Percentiles rank a stretch among this genome's conserved stretches.
Evolutionary conservation across 2,113 vertebrate genomes (phyloP).

Genomic region (Lophura nycthemera): DNA sequence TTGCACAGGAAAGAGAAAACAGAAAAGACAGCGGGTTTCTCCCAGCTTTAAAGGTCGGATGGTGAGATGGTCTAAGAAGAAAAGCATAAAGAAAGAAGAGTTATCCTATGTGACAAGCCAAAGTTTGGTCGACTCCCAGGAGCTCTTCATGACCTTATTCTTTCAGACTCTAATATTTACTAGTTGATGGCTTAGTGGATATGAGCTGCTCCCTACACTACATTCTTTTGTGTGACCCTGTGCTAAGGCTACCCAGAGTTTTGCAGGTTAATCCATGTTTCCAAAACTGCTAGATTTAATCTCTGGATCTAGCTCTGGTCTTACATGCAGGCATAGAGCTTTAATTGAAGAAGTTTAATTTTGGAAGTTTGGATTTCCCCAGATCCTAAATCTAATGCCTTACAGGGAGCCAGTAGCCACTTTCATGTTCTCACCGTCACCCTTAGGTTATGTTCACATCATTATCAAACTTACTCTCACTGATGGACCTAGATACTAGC

Average conservation of each 20-base stretch:
- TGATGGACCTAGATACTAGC: background rate
- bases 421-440: background rate
- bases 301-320: background rate
- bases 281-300: background rate
- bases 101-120: background rate
- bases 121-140: background rate
- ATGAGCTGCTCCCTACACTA: background rate
- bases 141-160: background rate
- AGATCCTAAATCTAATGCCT: background rate
- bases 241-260: background rate
- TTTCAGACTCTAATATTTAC: background rate
- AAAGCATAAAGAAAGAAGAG: background rate
- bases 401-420: background rate
- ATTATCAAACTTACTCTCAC: background rate
- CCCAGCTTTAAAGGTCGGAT: background rate
- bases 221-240: background rate
- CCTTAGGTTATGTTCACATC: background rate
- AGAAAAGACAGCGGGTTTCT: background rate
- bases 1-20: background rate
- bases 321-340: background rate
- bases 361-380: background rate
- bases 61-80: background rate
- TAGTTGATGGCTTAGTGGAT: background rate
- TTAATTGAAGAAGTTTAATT: background rate
- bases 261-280: background rate